Percentiles rank a stretch among this genome's conserved stretches.
Evolutionary conservation across 2,797 vertebrate species (phyloP).

Genomic region (Denticeps clupeoides): DNA sequence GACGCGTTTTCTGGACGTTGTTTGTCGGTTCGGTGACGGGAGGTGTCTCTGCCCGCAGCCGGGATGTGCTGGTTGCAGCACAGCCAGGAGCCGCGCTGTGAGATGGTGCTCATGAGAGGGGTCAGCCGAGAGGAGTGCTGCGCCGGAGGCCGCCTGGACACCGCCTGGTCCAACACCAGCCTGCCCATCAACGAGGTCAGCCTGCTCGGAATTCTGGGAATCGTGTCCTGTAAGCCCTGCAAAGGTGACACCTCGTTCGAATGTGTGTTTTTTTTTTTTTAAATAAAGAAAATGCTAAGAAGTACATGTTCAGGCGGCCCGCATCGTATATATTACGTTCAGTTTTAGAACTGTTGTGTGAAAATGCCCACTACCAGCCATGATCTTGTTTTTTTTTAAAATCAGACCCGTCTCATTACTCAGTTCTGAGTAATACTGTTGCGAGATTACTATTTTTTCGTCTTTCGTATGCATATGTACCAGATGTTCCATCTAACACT

Average conservation of each 20-base stretch:
- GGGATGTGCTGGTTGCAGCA: conserved; percentile 95
- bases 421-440: conserved; percentile 38
- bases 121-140: conserved; percentile 88
- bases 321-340: no score
- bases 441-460: conserved; percentile 32
- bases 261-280: no score
- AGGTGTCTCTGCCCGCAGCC: no score
- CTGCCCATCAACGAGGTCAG: conserved; percentile 88
- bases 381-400: no score
- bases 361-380: no score
- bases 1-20: background rate
- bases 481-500: conserved; percentile 46
- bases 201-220: conserved; percentile 82
- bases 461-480: conserved; percentile 40
- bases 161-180: conserved; percentile 87
- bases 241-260: conserved; percentile 75
- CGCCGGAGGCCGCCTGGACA: conserved; percentile 70
- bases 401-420: no score
- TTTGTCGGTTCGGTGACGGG: conserved; percentile 8
- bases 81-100: conserved; percentile 76
- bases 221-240: conserved; percentile 87
- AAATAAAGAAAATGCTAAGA: no score
- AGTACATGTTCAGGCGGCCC: no score
- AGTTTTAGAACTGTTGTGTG: no score
- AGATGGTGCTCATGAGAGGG: conserved; percentile 80